A percentile compares a stretch with the other conserved stretches of the same genome.
These are phyloP conservation scores for Geotrypetes seraphini DNA, from an alignment of 2,797 vertebrate genomes.

Conservation along the genomic window DNA sequence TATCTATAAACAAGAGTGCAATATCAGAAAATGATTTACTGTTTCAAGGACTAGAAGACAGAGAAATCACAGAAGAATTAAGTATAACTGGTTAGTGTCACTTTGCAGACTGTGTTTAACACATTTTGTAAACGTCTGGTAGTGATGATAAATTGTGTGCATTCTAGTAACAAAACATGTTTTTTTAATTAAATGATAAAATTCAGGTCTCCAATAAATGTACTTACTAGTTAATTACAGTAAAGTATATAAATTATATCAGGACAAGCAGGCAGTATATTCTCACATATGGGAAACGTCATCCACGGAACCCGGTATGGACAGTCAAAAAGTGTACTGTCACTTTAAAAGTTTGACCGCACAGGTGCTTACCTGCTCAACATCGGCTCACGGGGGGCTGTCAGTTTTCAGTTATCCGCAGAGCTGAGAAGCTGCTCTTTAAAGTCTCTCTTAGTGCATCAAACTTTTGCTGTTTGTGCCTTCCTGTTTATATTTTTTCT, in stretches of 20 bases:
- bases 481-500: too few species aligned
- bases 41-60: constrained; percentile 62
- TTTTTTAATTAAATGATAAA: neutral
- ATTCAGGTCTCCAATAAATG: neutral
- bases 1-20: constrained; percentile 57
- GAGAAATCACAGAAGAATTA: constrained; percentile 36
- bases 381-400: too few species aligned
- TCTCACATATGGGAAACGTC: too few species aligned
- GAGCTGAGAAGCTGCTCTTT: too few species aligned
- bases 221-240: neutral
- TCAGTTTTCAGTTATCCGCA: too few species aligned
- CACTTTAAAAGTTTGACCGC: too few species aligned
- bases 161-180: neutral
- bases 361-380: too few species aligned
- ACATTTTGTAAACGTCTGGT: neutral
- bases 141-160: neutral
- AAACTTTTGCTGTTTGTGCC: too few species aligned
- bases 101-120: neutral
- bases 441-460: too few species aligned
- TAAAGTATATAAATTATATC: neutral
- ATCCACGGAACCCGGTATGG: too few species aligned
- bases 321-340: too few species aligned
- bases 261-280: too few species aligned
- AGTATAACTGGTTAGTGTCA: constrained; percentile 61
- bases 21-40: constrained; percentile 58